Conservation (phyloP, 2,888 invertebrate species). For the Acleris sparsana region DNA sequence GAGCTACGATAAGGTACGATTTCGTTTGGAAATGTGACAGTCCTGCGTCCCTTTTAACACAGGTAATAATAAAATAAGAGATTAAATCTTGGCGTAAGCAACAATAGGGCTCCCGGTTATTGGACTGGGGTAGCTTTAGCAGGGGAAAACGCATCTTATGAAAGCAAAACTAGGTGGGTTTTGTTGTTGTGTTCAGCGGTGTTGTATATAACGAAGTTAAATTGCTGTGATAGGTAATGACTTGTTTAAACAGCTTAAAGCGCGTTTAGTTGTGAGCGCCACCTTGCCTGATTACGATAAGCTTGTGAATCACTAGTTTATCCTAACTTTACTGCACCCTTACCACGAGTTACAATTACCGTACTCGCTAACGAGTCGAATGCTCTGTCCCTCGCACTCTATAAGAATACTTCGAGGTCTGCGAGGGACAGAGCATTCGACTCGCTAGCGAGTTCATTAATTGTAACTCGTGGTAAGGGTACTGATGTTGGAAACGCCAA, state of each 20-base stretch:
- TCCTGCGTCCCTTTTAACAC: slow-evolving; percentile 64
- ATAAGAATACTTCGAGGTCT: too few species aligned
- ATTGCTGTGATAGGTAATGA: slow-evolving; percentile 73
- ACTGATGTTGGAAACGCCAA: too few species aligned
- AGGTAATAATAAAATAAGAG: slow-evolving; percentile 80
- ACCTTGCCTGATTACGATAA: slow-evolving; percentile 46
- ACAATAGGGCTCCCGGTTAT: slow-evolving; percentile 76
- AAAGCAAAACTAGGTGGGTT: neutral
- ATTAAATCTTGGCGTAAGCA: slow-evolving; percentile 80
- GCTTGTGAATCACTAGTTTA: neutral
- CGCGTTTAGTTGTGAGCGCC: slow-evolving; percentile 60
- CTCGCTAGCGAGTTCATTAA: too few species aligned
- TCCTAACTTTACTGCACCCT: too few species aligned
- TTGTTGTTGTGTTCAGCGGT: slow-evolving; percentile 25
- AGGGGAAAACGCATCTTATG: slow-evolving; percentile 47
- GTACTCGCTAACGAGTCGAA: too few species aligned
- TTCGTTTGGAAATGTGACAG: slow-evolving; percentile 40
- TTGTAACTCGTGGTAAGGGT: too few species aligned
- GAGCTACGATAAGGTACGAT: slow-evolving; percentile 42
- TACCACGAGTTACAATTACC: too few species aligned
- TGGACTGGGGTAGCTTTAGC: slow-evolving; percentile 55
- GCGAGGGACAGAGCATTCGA: too few species aligned
- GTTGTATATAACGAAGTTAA: slow-evolving; percentile 65
- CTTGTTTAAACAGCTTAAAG: slow-evolving; percentile 55
- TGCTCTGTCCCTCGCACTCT: too few species aligned